Evolutionary conservation across 2,888 invertebrate genomes (phyloP).

Genomic region (Chalcosyrphus nemorum): DNA sequence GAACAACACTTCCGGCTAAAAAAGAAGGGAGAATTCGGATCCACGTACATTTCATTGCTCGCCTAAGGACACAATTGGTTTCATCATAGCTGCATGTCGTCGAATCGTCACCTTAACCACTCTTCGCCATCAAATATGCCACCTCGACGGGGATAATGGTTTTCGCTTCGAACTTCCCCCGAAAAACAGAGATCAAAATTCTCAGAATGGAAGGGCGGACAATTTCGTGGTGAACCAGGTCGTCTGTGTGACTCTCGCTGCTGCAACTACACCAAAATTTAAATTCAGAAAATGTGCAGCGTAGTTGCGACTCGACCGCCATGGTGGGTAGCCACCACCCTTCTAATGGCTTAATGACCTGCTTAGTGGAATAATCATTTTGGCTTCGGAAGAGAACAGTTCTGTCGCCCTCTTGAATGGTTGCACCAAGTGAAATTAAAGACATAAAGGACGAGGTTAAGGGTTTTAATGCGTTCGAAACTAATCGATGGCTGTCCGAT

Average conservation of each 20-base stretch:
- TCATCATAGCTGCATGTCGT: not conserved
- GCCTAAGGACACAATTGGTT: not conserved
- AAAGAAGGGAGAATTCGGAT: not conserved
- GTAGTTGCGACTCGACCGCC: not conserved
- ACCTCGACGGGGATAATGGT: not conserved
- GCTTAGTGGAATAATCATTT: slow-evolving; percentile 57
- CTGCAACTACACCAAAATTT: slow-evolving; percentile 39
- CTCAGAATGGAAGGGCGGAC: not conserved
- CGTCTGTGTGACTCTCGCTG: slow-evolving; percentile 11
- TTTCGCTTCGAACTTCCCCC: too few species aligned
- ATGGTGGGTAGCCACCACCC: not conserved
- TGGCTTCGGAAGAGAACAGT: slow-evolving; percentile 15
- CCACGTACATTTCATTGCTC: not conserved
- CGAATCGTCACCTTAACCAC: not conserved
- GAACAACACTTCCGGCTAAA: not conserved
- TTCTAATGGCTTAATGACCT: slow-evolving; percentile 66
- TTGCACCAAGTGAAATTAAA: slow-evolving; percentile 36
- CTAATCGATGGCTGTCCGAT: not conserved
- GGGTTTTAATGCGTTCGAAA: not conserved
- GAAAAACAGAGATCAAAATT: slow-evolving; percentile 6
- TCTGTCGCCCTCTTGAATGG: not conserved
- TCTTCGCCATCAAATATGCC: not conserved
- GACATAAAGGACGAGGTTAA: not conserved
- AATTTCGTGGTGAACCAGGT: slow-evolving; percentile 34
- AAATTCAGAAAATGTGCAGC: slow-evolving; percentile 49